Conservation (phyloP, 2,113 vertebrate genomes). For the Bufo gargarizans region DNA sequence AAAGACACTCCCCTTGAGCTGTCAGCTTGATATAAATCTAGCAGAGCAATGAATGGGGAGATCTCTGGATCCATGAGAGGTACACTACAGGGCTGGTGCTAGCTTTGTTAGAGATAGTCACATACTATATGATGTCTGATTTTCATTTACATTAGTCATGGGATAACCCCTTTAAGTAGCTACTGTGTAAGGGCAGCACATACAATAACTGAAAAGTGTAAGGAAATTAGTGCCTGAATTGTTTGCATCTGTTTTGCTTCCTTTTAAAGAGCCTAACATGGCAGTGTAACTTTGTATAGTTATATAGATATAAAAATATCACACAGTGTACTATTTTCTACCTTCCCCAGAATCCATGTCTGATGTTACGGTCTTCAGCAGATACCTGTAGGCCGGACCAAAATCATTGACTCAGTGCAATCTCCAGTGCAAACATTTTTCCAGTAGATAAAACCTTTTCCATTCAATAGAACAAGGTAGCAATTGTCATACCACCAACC, state of each 20-base stretch:
- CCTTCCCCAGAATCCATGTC: background rate
- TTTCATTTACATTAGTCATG: no score
- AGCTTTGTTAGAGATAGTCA: no score
- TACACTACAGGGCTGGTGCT: no score
- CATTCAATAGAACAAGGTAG: conserved; percentile 64
- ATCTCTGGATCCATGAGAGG: no score
- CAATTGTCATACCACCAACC: conserved; percentile 71
- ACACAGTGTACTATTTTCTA: background rate
- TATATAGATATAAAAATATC: no score
- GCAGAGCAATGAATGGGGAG: no score
- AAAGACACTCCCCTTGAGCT: no score
- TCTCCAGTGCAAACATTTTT: conserved; percentile 60
- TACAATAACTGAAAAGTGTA: background rate
- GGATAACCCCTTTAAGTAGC: background rate
- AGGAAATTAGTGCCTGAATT: background rate
- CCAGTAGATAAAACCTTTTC: conserved; percentile 61
- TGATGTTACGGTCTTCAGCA: conserved; percentile 60
- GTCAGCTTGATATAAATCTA: no score
- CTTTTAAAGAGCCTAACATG: background rate
- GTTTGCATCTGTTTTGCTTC: background rate
- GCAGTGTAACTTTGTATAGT: background rate
- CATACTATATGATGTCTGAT: no score
- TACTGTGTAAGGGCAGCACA: background rate
- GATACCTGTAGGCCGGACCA: conserved; percentile 68
- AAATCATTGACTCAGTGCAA: conserved; percentile 64